These are phyloP conservation scores for Patagioenas fasciata DNA, from an alignment of 2,113 vertebrate species.

Conservation along the genomic window DNA sequence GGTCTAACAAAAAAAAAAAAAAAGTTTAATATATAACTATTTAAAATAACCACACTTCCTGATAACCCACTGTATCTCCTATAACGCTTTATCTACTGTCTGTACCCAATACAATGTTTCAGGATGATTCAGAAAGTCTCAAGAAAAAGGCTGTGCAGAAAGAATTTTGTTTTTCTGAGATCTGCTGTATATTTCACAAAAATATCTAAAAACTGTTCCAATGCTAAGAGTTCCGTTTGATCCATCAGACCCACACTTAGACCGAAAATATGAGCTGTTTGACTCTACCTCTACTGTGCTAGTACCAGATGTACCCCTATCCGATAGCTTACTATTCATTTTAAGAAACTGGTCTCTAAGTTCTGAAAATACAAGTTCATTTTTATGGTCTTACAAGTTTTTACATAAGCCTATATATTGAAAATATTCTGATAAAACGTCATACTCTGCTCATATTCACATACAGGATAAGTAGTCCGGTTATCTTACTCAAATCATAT, in stretches of 20 bases:
- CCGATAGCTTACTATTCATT: not conserved
- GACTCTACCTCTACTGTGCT: not conserved
- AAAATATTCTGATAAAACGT: not conserved
- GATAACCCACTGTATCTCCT: not conserved
- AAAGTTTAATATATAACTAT: not conserved
- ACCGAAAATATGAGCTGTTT: not conserved
- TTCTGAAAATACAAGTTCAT: not conserved
- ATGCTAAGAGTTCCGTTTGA: not conserved
- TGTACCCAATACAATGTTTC: not conserved
- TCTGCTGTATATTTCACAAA: not conserved
- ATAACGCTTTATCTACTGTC: not conserved
- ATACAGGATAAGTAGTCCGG: not conserved
- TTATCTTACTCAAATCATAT: not conserved
- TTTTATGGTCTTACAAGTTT: not conserved
- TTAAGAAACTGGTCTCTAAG: not conserved
- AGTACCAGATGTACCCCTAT: not conserved
- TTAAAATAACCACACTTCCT: not conserved
- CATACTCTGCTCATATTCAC: not conserved
- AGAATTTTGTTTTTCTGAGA: not conserved
- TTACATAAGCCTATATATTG: not conserved
- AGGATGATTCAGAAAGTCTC: not conserved
- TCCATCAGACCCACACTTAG: not conserved
- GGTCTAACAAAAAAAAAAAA: rapidly evolving
- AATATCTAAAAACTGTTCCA: not conserved
- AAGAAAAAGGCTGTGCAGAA: rapidly evolving